phyloP scores from a whole-genome alignment of 2,888 invertebrate species.

The Caenorhabditis doughertyi region DNA sequence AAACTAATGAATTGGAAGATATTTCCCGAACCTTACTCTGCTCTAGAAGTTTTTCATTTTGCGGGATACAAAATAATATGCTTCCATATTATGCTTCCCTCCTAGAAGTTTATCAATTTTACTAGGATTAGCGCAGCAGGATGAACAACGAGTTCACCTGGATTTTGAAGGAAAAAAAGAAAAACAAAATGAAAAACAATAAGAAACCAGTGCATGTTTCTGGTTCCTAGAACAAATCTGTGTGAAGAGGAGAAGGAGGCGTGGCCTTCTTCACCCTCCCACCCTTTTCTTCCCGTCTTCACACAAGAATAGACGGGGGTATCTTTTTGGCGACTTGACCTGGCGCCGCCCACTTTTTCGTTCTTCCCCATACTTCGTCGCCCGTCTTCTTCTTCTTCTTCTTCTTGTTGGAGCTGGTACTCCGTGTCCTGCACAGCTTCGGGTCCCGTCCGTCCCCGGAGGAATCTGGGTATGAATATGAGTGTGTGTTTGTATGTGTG shows the following conservation, averaged over 20 bases:
- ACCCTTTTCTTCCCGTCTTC: constrained; percentile 29
- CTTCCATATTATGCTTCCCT: no score
- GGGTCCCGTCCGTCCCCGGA: constrained; percentile 48
- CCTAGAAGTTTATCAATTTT: no score
- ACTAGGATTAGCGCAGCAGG: no score
- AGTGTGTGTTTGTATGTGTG: constrained; percentile 39
- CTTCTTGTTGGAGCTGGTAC: constrained; percentile 16
- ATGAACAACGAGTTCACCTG: no score
- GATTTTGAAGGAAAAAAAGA: not conserved
- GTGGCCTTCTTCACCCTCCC: constrained; percentile 22
- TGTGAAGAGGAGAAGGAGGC: constrained; percentile 30
- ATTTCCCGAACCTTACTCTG: no score
- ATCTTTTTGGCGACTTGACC: constrained; percentile 61
- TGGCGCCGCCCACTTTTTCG: constrained; percentile 62
- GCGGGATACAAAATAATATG: no score
- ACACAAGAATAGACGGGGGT: constrained; percentile 50
- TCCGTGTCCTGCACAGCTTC: constrained; percentile 28
- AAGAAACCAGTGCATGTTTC: constrained; percentile 20
- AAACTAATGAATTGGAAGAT: no score
- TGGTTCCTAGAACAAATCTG: constrained; percentile 35
- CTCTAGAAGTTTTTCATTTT: no score
- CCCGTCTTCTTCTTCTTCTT: constrained; percentile 31
- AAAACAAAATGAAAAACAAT: constrained; percentile 11
- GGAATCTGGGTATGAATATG: constrained; percentile 64
- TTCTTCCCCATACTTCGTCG: constrained; percentile 38